Evolutionary conservation across 2,113 vertebrate species (phyloP).

Genomic region (Callocephalon fimbriatum): DNA sequence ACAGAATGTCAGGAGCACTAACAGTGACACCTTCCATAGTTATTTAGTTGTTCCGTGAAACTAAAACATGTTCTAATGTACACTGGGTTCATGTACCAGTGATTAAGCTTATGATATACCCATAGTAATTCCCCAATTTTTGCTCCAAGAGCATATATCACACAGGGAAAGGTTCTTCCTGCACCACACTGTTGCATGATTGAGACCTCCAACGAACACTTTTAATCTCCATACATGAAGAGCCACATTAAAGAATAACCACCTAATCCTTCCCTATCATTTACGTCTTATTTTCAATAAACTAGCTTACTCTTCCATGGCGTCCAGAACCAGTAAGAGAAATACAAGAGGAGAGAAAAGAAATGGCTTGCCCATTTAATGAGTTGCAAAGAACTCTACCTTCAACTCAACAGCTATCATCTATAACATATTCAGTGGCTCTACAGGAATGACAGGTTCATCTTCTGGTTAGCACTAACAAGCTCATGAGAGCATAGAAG

Average conservation of each 20-base stretch:
- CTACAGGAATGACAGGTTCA: not conserved
- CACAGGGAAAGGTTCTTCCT: not conserved
- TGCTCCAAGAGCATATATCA: not conserved
- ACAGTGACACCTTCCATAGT: not conserved
- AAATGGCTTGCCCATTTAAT: not conserved
- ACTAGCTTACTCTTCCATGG: not conserved
- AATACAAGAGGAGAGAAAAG: not conserved
- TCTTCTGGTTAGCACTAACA: not conserved
- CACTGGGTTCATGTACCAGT: not conserved
- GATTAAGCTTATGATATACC: not conserved
- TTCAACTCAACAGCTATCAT: not conserved
- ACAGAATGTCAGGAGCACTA: not conserved
- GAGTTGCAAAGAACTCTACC: not conserved
- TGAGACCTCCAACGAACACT: not conserved
- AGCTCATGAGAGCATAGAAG: not conserved
- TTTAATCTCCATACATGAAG: not conserved
- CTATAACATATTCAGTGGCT: not conserved
- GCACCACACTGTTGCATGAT: fast-evolving
- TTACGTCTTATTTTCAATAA: not conserved
- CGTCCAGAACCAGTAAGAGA: not conserved
- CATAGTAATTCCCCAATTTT: not conserved
- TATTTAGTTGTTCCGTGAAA: not conserved
- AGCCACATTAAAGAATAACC: not conserved
- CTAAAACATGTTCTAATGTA: not conserved
- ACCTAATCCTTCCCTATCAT: not conserved